These are phyloP conservation scores for Antitype chi DNA, from an alignment of 2,888 invertebrate genomes.

Conservation along the genomic window DNA sequence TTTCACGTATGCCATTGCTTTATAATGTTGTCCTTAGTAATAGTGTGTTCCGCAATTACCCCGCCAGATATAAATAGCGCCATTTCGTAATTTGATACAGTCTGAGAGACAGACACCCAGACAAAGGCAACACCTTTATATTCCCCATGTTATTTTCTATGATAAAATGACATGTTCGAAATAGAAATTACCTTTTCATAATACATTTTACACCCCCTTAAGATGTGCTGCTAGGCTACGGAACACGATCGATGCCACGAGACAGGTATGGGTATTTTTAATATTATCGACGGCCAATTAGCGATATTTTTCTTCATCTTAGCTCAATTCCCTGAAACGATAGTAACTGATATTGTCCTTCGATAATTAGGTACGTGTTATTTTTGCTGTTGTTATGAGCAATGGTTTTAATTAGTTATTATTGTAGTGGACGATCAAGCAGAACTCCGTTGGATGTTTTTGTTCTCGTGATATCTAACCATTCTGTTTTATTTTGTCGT, in stretches of 20 bases:
- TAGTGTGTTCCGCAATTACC: too few species aligned
- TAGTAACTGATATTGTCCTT: constrained; percentile 16
- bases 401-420: not conserved
- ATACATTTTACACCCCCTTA: not conserved
- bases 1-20: too few species aligned
- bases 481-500: not conserved
- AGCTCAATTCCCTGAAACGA: constrained; percentile 17
- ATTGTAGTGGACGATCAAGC: not conserved
- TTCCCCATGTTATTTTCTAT: not conserved
- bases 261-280: constrained; percentile 35
- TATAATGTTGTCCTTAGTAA: too few species aligned
- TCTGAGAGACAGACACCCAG: not conserved
- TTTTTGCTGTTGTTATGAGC: constrained; percentile 4
- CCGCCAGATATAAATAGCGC: not conserved
- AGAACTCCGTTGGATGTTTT: not conserved
- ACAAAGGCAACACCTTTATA: not conserved
- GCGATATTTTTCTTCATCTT: constrained; percentile 35
- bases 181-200: too few species aligned
- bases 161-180: not conserved
- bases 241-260: constrained; percentile 17
- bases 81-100: not conserved
- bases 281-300: constrained; percentile 49
- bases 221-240: not conserved
- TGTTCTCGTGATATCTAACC: not conserved
- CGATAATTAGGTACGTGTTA: not conserved